Conservation (phyloP, 2,888 invertebrate species). For the Lasioglossum figueresi region DNA sequence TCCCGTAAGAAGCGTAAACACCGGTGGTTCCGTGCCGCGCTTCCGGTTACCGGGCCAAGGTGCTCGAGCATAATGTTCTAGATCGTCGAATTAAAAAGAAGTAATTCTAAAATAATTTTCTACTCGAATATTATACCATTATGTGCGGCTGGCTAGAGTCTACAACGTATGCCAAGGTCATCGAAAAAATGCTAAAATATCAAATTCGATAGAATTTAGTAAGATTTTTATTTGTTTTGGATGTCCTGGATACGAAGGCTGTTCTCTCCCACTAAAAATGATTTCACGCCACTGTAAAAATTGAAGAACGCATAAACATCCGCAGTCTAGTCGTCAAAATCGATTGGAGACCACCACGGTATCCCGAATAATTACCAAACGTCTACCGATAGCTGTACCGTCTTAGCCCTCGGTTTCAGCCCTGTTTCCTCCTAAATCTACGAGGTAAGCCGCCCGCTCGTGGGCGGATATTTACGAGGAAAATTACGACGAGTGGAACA, state of each 20-base stretch:
- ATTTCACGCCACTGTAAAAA: too few species aligned
- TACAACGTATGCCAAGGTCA: too few species aligned
- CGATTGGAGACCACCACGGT: too few species aligned
- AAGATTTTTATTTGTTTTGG: too few species aligned
- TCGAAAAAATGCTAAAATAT: too few species aligned
- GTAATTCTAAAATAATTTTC: neutral
- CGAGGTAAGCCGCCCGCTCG: neutral
- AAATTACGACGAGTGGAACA: slow-evolving; percentile 41
- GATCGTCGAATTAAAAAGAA: neutral
- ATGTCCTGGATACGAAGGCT: too few species aligned
- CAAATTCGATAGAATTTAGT: too few species aligned
- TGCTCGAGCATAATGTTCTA: neutral
- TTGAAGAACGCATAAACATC: too few species aligned
- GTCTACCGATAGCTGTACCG: neutral
- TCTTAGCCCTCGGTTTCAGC: neutral
- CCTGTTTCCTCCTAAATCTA: neutral
- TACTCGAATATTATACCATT: neutral
- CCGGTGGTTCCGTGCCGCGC: slow-evolving; percentile 2
- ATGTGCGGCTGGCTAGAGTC: too few species aligned
- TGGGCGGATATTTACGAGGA: slow-evolving; percentile 41
- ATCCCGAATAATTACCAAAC: neutral
- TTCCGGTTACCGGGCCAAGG: slow-evolving; percentile 5
- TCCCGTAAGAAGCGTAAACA: slow-evolving; percentile 33
- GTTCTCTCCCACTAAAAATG: too few species aligned
- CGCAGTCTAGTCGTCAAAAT: too few species aligned